phyloP scores from a whole-genome alignment of 2,113 vertebrate species.

The Paramormyrops kingsleyae region DNA sequence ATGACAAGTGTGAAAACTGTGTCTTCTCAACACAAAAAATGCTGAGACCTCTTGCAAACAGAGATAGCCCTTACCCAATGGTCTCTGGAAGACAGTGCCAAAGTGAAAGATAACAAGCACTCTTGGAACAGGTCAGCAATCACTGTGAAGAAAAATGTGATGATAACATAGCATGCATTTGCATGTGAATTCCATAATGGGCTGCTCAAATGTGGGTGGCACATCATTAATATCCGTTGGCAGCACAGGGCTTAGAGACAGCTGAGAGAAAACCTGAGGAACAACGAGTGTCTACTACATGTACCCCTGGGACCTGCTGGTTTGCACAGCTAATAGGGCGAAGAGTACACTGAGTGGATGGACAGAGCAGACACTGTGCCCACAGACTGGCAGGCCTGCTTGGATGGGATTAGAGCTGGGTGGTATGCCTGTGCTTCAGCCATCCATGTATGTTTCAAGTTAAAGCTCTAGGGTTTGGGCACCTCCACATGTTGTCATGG shows the following conservation, averaged over 20 bases:
- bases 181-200: neutral
- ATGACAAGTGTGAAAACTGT: neutral
- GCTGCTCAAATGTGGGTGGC: neutral
- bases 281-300: neutral
- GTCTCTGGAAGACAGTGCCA: neutral
- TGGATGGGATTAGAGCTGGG: no score
- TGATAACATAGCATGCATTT: neutral
- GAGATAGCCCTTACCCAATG: neutral
- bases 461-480: no score
- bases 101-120: neutral
- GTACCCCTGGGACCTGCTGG: neutral
- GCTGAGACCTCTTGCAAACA: neutral
- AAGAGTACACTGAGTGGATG: no score
- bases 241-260: neutral
- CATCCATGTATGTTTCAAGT: no score
- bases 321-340: no score
- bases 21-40: no score
- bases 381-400: no score
- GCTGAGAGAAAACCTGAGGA: neutral
- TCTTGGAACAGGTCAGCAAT: neutral
- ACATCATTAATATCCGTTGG: neutral
- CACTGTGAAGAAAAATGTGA: neutral
- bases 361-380: no score
- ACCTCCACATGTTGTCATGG: no score
- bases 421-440: no score